phyloP scores from a whole-genome alignment of 2,888 invertebrate species.

The Masnerella sp. region DNA sequence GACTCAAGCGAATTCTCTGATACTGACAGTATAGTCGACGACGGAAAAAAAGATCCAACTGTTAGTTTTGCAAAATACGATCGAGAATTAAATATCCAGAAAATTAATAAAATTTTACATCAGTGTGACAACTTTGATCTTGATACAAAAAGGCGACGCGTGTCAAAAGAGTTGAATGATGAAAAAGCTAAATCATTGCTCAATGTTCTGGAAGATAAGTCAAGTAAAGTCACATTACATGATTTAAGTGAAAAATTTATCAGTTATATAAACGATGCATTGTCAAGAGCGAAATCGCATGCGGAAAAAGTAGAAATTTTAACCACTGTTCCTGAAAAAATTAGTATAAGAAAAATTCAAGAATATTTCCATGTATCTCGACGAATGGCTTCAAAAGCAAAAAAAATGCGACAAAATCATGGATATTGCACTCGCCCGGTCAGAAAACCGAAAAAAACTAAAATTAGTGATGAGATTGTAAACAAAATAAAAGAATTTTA shows the following conservation, averaged over 20 bases:
- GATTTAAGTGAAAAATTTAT: background rate
- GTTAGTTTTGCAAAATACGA: no score
- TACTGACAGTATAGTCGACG: no score
- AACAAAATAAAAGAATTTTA: slow-evolving; percentile 28
- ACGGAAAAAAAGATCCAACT: no score
- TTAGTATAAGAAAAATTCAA: background rate
- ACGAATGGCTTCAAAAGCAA: background rate
- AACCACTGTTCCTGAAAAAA: background rate
- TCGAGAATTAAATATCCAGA: no score
- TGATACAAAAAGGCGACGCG: no score
- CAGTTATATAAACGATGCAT: background rate
- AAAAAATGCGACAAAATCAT: background rate
- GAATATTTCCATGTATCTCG: background rate
- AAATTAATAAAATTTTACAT: no score
- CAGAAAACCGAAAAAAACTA: background rate
- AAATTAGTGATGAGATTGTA: background rate
- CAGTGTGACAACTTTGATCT: no score
- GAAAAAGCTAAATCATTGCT: background rate
- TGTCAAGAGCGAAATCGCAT: background rate
- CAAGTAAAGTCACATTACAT: no score
- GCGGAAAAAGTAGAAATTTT: background rate
- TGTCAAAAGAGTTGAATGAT: no score
- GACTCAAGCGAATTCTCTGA: no score
- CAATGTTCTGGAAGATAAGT: background rate
- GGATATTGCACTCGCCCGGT: background rate